Percentiles rank a stretch among this genome's conserved stretches.
These are phyloP conservation scores for Climacteris rufus DNA, from an alignment of 2,113 vertebrate species.

Conservation along the genomic window DNA sequence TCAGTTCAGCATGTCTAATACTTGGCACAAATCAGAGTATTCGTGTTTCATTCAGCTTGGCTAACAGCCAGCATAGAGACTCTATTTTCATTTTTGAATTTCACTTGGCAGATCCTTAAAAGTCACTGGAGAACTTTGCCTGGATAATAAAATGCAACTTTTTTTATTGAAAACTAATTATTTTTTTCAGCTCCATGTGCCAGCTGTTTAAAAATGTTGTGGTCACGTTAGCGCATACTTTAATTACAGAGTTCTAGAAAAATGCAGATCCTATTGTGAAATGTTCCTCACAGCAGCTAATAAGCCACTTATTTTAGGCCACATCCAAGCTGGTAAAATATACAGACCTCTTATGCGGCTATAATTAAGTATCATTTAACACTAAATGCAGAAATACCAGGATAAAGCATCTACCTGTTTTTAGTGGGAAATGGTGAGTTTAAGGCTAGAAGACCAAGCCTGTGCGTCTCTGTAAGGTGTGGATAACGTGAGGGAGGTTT, in stretches of 20 bases:
- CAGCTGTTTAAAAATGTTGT: conserved; percentile 72
- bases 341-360: neutral
- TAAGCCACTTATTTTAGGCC: conserved; percentile 10
- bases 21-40: conserved; percentile 67
- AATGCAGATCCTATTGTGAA: conserved; percentile 61
- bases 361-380: conserved; percentile 26
- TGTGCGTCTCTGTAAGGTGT: neutral
- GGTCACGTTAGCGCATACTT: conserved; percentile 67
- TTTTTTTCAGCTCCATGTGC: conserved; percentile 72
- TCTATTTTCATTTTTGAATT: conserved; percentile 78
- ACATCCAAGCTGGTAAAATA: conserved; percentile 27
- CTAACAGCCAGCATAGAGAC: conserved; percentile 65
- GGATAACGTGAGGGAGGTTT: neutral
- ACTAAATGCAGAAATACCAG: neutral
- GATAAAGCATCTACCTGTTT: neutral
- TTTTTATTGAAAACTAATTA: conserved; percentile 78
- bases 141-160: conserved; percentile 76
- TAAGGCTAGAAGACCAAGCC: neutral
- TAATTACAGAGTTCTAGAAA: conserved; percentile 63
- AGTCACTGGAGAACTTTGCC: conserved; percentile 76
- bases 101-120: conserved; percentile 78
- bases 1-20: conserved; percentile 57
- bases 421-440: neutral
- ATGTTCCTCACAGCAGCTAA: conserved; percentile 37
- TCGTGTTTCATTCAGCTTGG: conserved; percentile 75